Percentiles rank a stretch among this genome's conserved stretches.
phyloP scores from a whole-genome alignment of 2,888 invertebrate species.

The Sinopyrophorus schimmeli region DNA sequence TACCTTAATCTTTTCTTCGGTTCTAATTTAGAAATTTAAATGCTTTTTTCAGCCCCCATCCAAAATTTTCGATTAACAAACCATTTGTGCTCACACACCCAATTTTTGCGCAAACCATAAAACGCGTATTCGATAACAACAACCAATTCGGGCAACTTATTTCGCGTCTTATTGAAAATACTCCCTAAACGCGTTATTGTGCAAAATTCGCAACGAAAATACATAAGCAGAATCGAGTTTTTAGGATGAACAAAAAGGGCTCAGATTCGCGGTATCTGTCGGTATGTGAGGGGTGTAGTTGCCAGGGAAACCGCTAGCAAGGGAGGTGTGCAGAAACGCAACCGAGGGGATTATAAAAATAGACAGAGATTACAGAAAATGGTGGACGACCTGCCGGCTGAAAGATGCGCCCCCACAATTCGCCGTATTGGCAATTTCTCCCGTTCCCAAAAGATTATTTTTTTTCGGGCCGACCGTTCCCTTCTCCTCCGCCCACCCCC shows the following conservation, averaged over 20 bases:
- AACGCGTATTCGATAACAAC: no score
- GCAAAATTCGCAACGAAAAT: constrained; percentile 21
- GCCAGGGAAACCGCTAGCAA: constrained; percentile 41
- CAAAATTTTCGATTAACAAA: no score
- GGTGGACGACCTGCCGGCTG: constrained; percentile 45
- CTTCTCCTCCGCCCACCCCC: no score
- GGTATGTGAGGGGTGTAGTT: constrained; percentile 44
- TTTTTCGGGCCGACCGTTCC: no score
- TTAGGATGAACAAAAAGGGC: constrained; percentile 33
- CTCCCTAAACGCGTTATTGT: no score
- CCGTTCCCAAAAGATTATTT: constrained; percentile 14
- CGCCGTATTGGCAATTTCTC: constrained; percentile 33
- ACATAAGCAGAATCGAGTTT: constrained; percentile 25
- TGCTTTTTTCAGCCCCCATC: no score
- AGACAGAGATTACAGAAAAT: constrained; percentile 54
- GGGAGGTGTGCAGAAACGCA: constrained; percentile 46
- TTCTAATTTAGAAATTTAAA: no score
- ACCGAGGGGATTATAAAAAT: constrained; percentile 53
- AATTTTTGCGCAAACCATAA: no score
- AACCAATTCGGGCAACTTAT: no score
- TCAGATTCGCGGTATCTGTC: constrained; percentile 39
- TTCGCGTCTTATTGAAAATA: no score
- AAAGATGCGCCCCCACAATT: constrained; percentile 33
- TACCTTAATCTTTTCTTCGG: no score
- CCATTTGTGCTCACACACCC: no score